phyloP scores from a whole-genome alignment of 2,888 invertebrate species.

The Drosophila macrothrix region DNA sequence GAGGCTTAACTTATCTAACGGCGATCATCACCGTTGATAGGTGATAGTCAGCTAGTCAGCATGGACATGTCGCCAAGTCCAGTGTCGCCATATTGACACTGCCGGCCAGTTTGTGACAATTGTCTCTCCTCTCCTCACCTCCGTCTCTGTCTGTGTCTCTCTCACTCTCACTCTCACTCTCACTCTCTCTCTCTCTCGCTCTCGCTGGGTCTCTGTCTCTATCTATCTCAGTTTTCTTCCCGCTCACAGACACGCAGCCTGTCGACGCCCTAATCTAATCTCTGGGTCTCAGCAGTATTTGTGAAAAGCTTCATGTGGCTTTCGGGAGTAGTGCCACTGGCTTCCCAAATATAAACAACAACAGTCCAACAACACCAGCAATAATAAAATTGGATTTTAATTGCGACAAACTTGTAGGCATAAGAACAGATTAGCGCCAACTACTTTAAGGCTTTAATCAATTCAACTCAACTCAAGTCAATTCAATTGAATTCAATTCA shows the following conservation, averaged over 20 bases:
- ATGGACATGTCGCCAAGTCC: conserved; percentile 53
- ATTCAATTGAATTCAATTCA: conserved; percentile 37
- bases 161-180: background rate
- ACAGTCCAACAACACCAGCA: background rate
- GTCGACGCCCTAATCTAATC: conserved; percentile 50
- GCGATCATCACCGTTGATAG: conserved; percentile 53
- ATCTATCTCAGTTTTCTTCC: background rate
- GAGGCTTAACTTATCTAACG: conserved; percentile 49
- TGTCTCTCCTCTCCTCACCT: background rate
- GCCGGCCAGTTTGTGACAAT: conserved; percentile 34
- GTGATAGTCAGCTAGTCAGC: conserved; percentile 31
- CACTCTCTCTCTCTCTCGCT: background rate
- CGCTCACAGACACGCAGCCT: conserved; percentile 7
- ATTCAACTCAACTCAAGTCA: conserved; percentile 33
- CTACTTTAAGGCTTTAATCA: conserved; percentile 38
- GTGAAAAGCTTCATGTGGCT: conserved; percentile 71
- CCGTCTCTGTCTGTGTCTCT: background rate
- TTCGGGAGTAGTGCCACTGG: conserved; percentile 23
- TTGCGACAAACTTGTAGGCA: conserved; percentile 40
- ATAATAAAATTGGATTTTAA: conserved; percentile 39
- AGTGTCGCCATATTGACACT: conserved; percentile 57
- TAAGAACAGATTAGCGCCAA: conserved; percentile 37
- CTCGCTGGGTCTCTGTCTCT: background rate
- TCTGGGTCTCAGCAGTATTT: conserved; percentile 35
- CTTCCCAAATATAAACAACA: conserved; percentile 4